Percentiles rank a stretch among this genome's conserved stretches.
Evolutionary conservation across 2,113 vertebrate species (phyloP).

Genomic region (Macquaria australasica): DNA sequence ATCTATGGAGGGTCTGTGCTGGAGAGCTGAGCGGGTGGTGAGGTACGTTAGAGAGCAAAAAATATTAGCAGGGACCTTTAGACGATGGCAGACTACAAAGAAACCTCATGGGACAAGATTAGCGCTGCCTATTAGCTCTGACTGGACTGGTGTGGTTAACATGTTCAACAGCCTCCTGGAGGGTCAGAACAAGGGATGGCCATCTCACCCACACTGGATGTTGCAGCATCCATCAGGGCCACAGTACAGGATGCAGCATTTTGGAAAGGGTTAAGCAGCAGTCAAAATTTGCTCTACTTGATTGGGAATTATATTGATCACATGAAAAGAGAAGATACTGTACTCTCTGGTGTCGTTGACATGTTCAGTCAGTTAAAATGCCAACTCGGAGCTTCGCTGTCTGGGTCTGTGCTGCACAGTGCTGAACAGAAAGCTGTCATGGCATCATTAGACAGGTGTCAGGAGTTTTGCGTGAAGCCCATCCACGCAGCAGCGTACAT

Average conservation of each 20-base stretch:
- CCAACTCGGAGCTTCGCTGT: slow-evolving; percentile 38
- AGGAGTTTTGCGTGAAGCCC: slow-evolving; percentile 67
- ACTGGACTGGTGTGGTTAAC: slow-evolving; percentile 49
- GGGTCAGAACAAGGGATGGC: slow-evolving; percentile 61
- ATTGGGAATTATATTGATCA: slow-evolving; percentile 56
- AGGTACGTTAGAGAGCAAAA: slow-evolving; percentile 23
- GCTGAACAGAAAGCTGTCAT: slow-evolving; percentile 56
- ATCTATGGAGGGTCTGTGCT: slow-evolving; percentile 54
- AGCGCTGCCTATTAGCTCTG: slow-evolving; percentile 12
- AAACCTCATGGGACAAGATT: slow-evolving; percentile 12
- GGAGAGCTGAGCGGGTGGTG: slow-evolving; percentile 63
- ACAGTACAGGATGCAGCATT: slow-evolving; percentile 56
- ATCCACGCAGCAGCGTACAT: slow-evolving; percentile 70
- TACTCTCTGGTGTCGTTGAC: slow-evolving; percentile 52
- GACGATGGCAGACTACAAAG: slow-evolving; percentile 37
- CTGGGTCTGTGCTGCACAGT: slow-evolving; percentile 49
- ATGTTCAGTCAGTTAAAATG: slow-evolving; percentile 59
- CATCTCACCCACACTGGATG: slow-evolving; percentile 34
- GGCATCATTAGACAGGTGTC: slow-evolving; percentile 42
- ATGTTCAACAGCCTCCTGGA: slow-evolving; percentile 60
- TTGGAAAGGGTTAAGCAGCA: slow-evolving; percentile 61
- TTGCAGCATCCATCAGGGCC: slow-evolving; percentile 43
- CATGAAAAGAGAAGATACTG: slow-evolving; percentile 44
- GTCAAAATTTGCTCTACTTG: slow-evolving; percentile 50
- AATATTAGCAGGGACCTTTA: slow-evolving; percentile 35